These are phyloP conservation scores for Oceanites oceanicus DNA, from an alignment of 2,113 vertebrate genomes.

Conservation along the genomic window DNA sequence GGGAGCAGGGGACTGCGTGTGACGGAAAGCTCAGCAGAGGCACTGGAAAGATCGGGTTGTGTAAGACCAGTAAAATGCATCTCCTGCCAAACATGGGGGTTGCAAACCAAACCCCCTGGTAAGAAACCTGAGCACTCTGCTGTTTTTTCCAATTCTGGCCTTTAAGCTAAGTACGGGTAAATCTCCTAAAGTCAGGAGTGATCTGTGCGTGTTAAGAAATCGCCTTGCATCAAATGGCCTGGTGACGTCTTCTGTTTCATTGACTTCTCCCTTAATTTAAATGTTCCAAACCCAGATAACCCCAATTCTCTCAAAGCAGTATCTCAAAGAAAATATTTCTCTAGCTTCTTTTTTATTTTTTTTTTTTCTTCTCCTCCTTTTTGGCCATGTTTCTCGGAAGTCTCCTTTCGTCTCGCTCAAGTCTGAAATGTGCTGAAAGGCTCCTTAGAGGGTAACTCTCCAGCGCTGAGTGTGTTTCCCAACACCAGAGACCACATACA, in stretches of 20 bases:
- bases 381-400: background rate
- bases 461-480: background rate
- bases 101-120: background rate
- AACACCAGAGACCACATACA: background rate
- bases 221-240: background rate
- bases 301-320: background rate
- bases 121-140: background rate
- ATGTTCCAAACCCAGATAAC: background rate
- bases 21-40: background rate
- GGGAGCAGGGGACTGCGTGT: background rate
- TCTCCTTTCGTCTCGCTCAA: background rate
- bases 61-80: background rate
- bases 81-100: background rate
- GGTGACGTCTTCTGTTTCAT: background rate
- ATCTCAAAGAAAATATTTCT: conserved; percentile 6
- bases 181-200: background rate
- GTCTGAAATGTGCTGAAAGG: conserved; percentile 14
- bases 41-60: background rate
- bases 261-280: conserved; percentile 10
- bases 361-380: background rate
- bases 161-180: background rate
- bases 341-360: too few relatives aligned
- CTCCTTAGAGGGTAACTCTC: background rate
- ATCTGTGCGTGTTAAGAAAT: background rate
- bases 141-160: background rate